Base-by-base conservation (phyloP, 2,888 invertebrate species). In the Dasypolia templi region DNA sequence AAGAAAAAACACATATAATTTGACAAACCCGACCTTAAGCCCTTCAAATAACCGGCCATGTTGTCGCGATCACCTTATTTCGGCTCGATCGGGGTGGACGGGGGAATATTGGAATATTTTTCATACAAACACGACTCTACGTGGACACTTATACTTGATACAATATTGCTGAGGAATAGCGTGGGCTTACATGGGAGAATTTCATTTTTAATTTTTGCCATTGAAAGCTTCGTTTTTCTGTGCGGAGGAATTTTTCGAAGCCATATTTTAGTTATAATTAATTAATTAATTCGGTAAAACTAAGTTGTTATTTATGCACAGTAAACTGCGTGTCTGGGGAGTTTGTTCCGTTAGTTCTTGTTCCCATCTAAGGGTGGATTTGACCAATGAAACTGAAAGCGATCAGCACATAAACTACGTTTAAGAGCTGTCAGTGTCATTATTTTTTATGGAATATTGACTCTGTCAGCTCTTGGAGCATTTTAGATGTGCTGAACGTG, bases 81-180 rank as follows among this genome's bases (percentile, higher is more conserved):
- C 87, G 88, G 86, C 87, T 82, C 85, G 82, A 80, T 84, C 83
- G 72, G 78, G 85, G 74, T 71, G 80, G 81, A 87, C 80, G 79
- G 82, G 87, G 83, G 90, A 92, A 94, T 96, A 96, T 96, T 96
- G 96, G 96, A 96, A 96, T 96, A 96, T 96, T 96, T 96, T 95
- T 96, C 96, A 96, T 95, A 96, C 96, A 96, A 96, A 96, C 96
- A 96, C 95, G 94, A 94, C 92, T 94, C 92, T 94, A 95, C 95
- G 96, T 95, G 96, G 96, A 96, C 94, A 95, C 94, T 95, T 94
- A 94, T 92, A 91, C 94, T 94, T 94, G 94, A 94, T 95, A 95
- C 95, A 95, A 95, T 95, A 96, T 96, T 95, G 95, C 93, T 92
- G 89, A 79, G 78, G 81, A 74, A 39, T 68, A 81, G 0, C 83